These are phyloP conservation scores for Nymphalis io DNA, from an alignment of 1,140 invertebrate species.

Conservation along the genomic window DNA sequence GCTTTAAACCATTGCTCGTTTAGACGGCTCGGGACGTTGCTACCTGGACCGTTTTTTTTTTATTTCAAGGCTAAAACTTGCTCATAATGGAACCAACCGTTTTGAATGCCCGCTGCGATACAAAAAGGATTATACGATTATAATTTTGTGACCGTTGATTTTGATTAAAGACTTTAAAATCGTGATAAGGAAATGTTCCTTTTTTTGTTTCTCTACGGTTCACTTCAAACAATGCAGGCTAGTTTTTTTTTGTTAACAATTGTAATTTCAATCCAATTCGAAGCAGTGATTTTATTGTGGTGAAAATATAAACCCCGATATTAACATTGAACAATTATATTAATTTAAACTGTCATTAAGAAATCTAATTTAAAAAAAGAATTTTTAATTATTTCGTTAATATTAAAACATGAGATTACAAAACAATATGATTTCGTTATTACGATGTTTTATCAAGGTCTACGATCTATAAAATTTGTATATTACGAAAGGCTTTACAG, in stretches of 20 bases:
- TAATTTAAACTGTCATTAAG: background rate
- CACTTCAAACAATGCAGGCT: slow-evolving; percentile 2
- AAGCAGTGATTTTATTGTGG: background rate
- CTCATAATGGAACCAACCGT: slow-evolving; percentile 19
- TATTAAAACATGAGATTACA: background rate
- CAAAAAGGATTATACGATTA: slow-evolving; percentile 22
- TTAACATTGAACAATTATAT: background rate
- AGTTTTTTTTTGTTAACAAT: slow-evolving; percentile 4
- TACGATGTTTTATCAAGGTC: slow-evolving; percentile 1
- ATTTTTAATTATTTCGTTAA: background rate
- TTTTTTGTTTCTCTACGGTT: slow-evolving; percentile 11
- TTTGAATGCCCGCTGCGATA: slow-evolving; percentile 21
- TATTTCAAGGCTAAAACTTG: slow-evolving; percentile 22
- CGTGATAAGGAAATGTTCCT: slow-evolving; percentile 14
- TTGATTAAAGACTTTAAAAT: slow-evolving; percentile 26
- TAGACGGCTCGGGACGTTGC: slow-evolving; percentile 20
- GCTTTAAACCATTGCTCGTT: slow-evolving; percentile 21
- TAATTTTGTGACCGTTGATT: slow-evolving; percentile 34
- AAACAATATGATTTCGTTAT: background rate
- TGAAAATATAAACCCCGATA: background rate
- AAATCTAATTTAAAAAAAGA: background rate
- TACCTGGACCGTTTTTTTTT: slow-evolving; percentile 24
- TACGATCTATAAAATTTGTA: slow-evolving; percentile 3
- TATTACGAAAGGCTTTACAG: slow-evolving; percentile 4
- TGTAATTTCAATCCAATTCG: background rate